phyloP scores from a whole-genome alignment of 2,888 invertebrate species.

The Harpagoxenus sublaevis region DNA sequence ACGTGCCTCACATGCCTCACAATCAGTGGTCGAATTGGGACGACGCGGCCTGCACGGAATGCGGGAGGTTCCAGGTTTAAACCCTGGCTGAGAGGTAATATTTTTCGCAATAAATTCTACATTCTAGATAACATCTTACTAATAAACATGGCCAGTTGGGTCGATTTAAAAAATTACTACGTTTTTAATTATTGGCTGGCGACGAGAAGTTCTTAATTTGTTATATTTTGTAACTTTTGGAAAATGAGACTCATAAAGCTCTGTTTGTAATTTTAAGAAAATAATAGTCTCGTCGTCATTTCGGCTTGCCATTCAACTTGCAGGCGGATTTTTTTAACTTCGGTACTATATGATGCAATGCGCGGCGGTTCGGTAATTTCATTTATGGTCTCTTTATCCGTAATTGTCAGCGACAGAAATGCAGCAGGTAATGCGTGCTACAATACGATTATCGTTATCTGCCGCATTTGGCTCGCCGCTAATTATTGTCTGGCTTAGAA shows the following conservation, averaged over 20 bases:
- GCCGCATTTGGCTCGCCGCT: slow-evolving; percentile 6
- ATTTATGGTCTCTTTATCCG: slow-evolving; percentile 41
- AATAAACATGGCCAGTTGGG: too few species aligned
- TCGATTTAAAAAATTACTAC: too few species aligned
- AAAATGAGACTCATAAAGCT: neutral
- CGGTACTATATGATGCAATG: too few species aligned
- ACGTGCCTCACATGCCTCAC: too few species aligned
- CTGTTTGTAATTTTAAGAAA: neutral
- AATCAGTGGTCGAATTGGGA: too few species aligned
- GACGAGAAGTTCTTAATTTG: too few species aligned
- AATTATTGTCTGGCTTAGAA: slow-evolving; percentile 28
- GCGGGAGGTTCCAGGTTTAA: too few species aligned
- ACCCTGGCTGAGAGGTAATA: too few species aligned
- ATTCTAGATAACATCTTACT: too few species aligned
- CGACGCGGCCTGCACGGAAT: too few species aligned
- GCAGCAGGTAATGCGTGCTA: slow-evolving; percentile 1
- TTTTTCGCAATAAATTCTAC: too few species aligned
- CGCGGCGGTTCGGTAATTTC: slow-evolving; percentile 25
- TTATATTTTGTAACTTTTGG: neutral
- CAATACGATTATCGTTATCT: slow-evolving; percentile 38
- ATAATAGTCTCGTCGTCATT: neutral
- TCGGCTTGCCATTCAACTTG: neutral
- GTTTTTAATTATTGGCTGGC: too few species aligned
- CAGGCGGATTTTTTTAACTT: neutral
- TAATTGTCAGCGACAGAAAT: slow-evolving; percentile 39